Percentiles rank a stretch among this genome's conserved stretches.
Evolutionary conservation across 2,797 vertebrate genomes (phyloP).

Genomic region (Hyperoplus lanceolatus): DNA sequence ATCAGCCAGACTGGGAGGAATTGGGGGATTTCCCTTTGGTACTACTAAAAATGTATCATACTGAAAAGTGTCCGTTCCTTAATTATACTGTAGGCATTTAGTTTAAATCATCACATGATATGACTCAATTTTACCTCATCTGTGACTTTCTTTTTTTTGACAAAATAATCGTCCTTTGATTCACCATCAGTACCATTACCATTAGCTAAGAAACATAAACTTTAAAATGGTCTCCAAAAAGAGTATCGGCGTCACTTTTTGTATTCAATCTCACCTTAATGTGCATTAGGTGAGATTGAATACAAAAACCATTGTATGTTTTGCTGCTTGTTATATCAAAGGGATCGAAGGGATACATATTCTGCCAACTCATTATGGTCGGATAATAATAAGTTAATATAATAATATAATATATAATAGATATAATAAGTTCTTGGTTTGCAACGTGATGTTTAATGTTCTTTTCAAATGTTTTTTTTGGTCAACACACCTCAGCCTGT

Average conservation of each 20-base stretch:
- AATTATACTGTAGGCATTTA: background rate
- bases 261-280: too few species aligned
- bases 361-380: background rate
- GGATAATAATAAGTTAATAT: background rate
- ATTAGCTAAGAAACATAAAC: background rate
- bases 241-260: background rate
- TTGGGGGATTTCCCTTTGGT: background rate
- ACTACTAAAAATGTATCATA: background rate
- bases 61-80: conserved; percentile 37
- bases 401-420: too few species aligned
- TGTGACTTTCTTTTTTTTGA: background rate
- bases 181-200: background rate
- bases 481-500: background rate
- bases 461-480: background rate
- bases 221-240: background rate
- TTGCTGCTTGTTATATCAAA: background rate
- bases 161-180: too few species aligned
- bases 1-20: background rate
- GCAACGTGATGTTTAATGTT: background rate
- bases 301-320: background rate
- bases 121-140: background rate
- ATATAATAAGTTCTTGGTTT: background rate
- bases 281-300: background rate
- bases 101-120: background rate
- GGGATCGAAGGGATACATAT: background rate